Evolutionary conservation across 2,113 vertebrate species (phyloP).

Genomic region (Crocuta crocuta): DNA sequence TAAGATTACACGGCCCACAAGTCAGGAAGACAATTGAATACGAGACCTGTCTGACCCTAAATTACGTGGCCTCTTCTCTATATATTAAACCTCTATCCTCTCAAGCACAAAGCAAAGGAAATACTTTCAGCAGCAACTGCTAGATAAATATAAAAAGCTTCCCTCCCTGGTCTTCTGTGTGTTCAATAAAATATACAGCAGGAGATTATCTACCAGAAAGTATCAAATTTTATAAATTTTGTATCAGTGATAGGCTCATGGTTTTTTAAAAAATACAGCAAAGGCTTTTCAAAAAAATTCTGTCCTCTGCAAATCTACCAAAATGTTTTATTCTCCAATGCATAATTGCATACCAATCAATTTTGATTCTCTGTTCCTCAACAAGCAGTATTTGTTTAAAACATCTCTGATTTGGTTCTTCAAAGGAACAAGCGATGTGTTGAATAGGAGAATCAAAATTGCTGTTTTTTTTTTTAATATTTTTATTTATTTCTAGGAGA

Average conservation of each 20-base stretch:
- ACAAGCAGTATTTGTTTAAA: slow-evolving; percentile 52
- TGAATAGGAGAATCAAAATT: neutral
- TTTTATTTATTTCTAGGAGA: too few relatives aligned
- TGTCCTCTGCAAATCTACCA: neutral
- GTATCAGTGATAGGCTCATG: neutral
- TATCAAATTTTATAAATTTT: neutral
- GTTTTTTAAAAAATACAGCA: neutral
- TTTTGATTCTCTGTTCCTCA: slow-evolving; percentile 43
- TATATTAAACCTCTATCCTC: neutral
- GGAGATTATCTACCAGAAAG: neutral
- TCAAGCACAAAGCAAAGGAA: neutral
- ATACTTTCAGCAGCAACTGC: neutral
- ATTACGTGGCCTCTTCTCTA: rapidly evolving
- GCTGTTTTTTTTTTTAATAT: too few relatives aligned
- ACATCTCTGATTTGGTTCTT: neutral
- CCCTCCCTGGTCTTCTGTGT: neutral
- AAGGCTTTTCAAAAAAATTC: neutral
- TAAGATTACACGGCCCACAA: neutral
- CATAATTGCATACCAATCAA: neutral
- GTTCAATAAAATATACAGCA: neutral
- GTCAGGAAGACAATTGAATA: neutral
- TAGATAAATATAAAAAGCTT: neutral
- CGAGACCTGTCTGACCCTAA: neutral
- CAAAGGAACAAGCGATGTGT: neutral
- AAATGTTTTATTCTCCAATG: neutral